Evolutionary conservation across 1,140 invertebrate genomes (phyloP).

Genomic region (Physella acuta): DNA sequence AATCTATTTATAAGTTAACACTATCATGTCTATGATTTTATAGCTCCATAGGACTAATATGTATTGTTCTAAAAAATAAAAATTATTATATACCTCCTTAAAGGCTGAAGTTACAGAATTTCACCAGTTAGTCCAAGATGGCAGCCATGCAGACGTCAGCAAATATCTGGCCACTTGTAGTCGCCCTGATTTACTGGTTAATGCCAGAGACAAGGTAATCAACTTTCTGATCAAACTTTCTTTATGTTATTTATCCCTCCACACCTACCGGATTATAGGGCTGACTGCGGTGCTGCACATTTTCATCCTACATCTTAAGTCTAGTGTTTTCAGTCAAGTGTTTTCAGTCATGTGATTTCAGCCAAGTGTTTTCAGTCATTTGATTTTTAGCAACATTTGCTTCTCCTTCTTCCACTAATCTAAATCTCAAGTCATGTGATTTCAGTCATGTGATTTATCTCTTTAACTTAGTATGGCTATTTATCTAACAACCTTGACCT

Average conservation of each 20-base stretch:
- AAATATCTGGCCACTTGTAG: slow-evolving; percentile 9
- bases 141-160: neutral
- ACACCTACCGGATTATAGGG: neutral
- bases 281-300: neutral
- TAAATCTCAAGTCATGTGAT: too few species aligned
- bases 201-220: slow-evolving; percentile 4
- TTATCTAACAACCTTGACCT: too few species aligned
- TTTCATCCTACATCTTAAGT: neutral
- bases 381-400: too few species aligned
- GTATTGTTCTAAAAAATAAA: neutral
- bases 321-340: neutral
- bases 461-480: too few species aligned
- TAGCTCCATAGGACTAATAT: neutral
- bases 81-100: neutral
- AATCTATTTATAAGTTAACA: neutral
- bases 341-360: neutral
- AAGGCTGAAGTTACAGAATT: slow-evolving; percentile 7
- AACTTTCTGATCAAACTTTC: neutral
- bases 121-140: neutral
- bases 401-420: too few species aligned
- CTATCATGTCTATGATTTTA: neutral
- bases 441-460: too few species aligned
- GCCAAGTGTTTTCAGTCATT: neutral
- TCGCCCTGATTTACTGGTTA: slow-evolving; percentile 23
- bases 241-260: neutral